Conservation (phyloP, 2,113 vertebrate genomes). For the Austrofundulus limnaeus region DNA sequence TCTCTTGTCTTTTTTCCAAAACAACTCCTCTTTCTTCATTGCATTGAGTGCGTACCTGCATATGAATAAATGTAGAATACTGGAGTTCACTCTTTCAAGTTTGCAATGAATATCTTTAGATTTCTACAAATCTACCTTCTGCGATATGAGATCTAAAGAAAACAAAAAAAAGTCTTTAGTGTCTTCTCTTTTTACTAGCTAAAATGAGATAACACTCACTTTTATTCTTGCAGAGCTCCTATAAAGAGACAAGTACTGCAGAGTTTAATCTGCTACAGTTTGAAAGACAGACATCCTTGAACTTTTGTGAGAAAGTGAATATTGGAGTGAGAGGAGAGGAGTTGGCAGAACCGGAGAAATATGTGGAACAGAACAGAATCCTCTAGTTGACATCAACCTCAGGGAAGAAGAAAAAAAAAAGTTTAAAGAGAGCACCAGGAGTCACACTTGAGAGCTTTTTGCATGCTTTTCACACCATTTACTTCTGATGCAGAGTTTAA, state of each 20-base stretch:
- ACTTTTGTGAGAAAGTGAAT: constrained; percentile 24
- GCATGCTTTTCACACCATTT: constrained; percentile 45
- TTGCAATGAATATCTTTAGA: background rate
- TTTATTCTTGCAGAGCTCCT: constrained; percentile 45
- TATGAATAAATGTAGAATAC: too few relatives aligned
- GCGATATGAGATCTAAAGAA: background rate
- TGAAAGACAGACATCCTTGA: constrained; percentile 64
- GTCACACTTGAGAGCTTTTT: constrained; percentile 42
- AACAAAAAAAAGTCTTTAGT: background rate
- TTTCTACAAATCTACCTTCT: background rate
- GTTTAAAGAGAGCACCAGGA: constrained; percentile 31
- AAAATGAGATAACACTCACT: constrained; percentile 49
- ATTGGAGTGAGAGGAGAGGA: background rate
- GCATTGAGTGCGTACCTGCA: too few relatives aligned
- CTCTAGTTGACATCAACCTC: constrained; percentile 61
- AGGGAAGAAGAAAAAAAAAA: constrained; percentile 43
- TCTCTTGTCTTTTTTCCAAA: too few relatives aligned
- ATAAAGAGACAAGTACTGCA: constrained; percentile 52
- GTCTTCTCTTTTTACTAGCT: constrained; percentile 37
- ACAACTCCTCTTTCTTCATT: too few relatives aligned
- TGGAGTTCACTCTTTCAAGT: too few relatives aligned
- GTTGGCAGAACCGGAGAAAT: constrained; percentile 8
- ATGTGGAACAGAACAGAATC: constrained; percentile 45
- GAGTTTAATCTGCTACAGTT: constrained; percentile 66
- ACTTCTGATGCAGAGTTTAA: constrained; percentile 46